A percentile compares a stretch with the other conserved stretches of the same genome.
Evolutionary conservation across 2,113 vertebrate genomes (phyloP).

Genomic region (Chionis minor): DNA sequence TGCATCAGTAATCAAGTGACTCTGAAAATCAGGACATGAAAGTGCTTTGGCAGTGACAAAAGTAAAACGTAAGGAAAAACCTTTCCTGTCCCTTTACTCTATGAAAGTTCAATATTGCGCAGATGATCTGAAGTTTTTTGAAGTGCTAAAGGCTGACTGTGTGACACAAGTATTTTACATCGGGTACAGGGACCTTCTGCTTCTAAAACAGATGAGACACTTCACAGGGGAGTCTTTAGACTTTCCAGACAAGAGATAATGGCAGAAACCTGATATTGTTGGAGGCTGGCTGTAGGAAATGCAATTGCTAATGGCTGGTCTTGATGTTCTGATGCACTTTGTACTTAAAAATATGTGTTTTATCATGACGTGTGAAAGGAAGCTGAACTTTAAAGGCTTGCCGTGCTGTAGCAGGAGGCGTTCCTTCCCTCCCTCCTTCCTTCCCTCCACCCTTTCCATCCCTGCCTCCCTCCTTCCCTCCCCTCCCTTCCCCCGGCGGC

Average conservation of each 20-base stretch:
- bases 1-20: not conserved
- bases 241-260: not conserved
- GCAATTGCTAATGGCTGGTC: not conserved
- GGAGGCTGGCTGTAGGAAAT: not conserved
- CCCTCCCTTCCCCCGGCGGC: not conserved
- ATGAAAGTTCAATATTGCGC: not conserved
- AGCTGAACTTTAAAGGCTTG: not conserved
- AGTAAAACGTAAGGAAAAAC: not conserved
- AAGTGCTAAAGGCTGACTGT: not conserved
- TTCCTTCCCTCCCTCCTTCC: not conserved
- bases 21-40: not conserved
- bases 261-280: not conserved
- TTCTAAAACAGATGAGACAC: not conserved
- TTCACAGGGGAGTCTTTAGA: not conserved
- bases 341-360: not conserved
- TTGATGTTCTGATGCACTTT: not conserved
- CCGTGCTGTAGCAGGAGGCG: not conserved
- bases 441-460: not conserved
- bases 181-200: not conserved
- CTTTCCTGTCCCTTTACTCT: not conserved
- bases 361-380: not conserved
- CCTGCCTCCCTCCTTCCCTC: no score
- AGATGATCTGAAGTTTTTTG: not conserved
- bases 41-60: not conserved
- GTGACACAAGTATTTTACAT: not conserved